Conservation (phyloP, 2,888 invertebrate species). For the Minunthozetes semirufus region DNA sequence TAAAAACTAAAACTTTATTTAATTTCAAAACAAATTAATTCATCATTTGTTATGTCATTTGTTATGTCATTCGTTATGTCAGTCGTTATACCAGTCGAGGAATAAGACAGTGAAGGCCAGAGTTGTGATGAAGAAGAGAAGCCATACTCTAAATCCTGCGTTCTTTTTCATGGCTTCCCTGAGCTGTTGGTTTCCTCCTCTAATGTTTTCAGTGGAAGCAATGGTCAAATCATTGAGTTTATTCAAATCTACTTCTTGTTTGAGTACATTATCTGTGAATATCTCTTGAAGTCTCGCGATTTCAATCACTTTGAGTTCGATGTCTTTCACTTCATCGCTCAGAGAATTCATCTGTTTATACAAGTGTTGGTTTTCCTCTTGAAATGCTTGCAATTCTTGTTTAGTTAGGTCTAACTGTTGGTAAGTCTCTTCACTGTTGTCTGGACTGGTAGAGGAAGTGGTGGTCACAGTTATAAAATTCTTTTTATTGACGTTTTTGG, state of each 20-base stretch:
- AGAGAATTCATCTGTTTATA: constrained; percentile 79
- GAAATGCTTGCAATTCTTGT: constrained; percentile 54
- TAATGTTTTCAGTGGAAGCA: constrained; percentile 87
- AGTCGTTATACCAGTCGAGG: constrained; percentile 92
- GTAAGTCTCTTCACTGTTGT: not conserved
- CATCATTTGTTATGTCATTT: not conserved
- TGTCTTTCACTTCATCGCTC: constrained; percentile 73
- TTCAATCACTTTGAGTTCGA: constrained; percentile 73
- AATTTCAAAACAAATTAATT: not conserved
- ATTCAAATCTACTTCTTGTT: constrained; percentile 90
- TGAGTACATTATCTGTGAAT: constrained; percentile 87
- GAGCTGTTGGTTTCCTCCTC: constrained; percentile 93
- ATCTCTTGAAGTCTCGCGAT: constrained; percentile 91
- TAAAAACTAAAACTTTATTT: not conserved
- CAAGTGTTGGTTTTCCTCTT: constrained; percentile 79
- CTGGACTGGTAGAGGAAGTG: not conserved
- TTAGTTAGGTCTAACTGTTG: constrained; percentile 29
- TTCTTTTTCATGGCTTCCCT: constrained; percentile 94
- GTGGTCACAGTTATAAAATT: not conserved
- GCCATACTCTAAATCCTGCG: constrained; percentile 87
- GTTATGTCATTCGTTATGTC: constrained; percentile 35
- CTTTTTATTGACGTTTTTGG: not conserved
- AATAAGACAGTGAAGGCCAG: constrained; percentile 93
- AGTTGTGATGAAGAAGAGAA: constrained; percentile 87
- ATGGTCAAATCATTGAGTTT: constrained; percentile 79